Evolutionary conservation across 1,140 invertebrate species (phyloP), one percentile per base, ranked within the genome.

Genomic region (Zophobas morio): DNA sequence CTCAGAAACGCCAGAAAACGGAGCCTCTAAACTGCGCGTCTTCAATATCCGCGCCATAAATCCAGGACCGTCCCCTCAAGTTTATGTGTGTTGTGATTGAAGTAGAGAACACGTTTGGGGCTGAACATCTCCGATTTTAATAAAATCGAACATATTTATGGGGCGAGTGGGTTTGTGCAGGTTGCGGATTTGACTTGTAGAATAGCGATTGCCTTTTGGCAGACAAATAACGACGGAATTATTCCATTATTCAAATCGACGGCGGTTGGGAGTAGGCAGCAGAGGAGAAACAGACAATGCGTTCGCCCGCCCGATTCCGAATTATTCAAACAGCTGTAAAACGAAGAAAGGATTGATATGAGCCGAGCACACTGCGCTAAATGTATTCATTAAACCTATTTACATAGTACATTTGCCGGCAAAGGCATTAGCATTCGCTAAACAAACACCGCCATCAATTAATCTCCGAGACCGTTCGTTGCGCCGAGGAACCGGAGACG

Each of bases 271-370:
- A 76, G 51, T 53, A 54, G 51, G 70, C 51, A 72, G 70, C 35
- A 70, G 46, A 70, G 74, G 77, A 74, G 74, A 75, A 77, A 49
- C 80, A 79, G 80, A 79, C 80, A 81, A 81, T 79, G 74, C 74
- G 66, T 75, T 79, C 71, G 75, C 73, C 78, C 74, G 78, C 60
- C 78, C 74, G 75, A 66, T 66, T 66, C 77, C 75, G 78, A 79
- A 81, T 81, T 78, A 81, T 79, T 81, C 80, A 81, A 81, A 81
- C 80, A 81, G 80, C 77, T 81, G 80, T 81, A 81, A 66, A 81
- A 81, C 80, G 80, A 78, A 81, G 80, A 80, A 81, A 81, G 80
- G 80, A 81, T 81, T 81, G 80, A 81, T 81, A 81, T 79, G 76
- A 80, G 74, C 74, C 39, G 60, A 70, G 78, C 72, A 73, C 76